Percentiles rank a stretch among this genome's conserved stretches.
Evolutionary conservation across 2,113 vertebrate genomes (phyloP).

Genomic region (Ctenomys sociabilis): DNA sequence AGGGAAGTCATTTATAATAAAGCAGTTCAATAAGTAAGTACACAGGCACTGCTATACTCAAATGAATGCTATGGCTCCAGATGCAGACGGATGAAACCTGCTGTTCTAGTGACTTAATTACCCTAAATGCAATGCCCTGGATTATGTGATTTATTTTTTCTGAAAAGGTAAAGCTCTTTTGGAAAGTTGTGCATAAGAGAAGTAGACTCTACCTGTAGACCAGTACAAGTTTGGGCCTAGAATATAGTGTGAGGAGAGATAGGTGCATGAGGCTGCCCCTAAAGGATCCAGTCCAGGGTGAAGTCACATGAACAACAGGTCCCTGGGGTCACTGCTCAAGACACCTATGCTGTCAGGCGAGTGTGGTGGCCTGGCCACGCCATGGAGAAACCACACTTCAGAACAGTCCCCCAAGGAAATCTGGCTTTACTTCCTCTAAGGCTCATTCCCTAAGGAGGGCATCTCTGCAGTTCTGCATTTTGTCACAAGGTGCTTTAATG

Average conservation of each 20-base stretch:
- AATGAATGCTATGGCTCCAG: fast-evolving
- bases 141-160: constrained; percentile 20
- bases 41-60: not conserved
- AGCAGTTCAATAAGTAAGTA: constrained; percentile 26
- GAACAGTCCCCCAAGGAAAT: not conserved
- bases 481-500: not conserved
- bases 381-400: not conserved
- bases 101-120: not conserved
- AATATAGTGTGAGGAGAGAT: not conserved
- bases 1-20: constrained; percentile 45
- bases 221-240: not conserved
- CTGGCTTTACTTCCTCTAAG: fast-evolving
- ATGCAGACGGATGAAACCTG: not conserved
- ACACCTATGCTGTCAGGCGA: fast-evolving
- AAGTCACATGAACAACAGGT: fast-evolving
- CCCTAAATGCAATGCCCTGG: not conserved
- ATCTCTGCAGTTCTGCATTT: not conserved
- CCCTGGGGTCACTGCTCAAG: not conserved
- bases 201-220: not conserved
- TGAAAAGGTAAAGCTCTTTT: not conserved
- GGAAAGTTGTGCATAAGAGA: not conserved
- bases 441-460: fast-evolving
- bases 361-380: fast-evolving
- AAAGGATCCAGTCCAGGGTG: fast-evolving
- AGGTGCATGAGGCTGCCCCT: fast-evolving